Conservation (phyloP, 2,888 invertebrate genomes). For the Ochropleura leucogaster region DNA sequence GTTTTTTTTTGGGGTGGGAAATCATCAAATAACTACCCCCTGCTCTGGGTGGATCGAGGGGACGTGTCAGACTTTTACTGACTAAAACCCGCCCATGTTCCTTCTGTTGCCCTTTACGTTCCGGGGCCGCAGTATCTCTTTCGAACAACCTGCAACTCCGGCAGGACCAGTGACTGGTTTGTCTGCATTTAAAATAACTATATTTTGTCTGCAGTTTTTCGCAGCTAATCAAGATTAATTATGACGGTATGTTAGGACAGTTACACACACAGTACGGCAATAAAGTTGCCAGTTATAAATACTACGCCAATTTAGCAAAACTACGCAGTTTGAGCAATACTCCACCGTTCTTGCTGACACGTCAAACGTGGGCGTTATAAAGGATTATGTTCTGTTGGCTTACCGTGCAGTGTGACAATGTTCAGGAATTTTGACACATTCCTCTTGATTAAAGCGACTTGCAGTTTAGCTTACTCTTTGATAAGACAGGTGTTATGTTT, state of each 20-base stretch:
- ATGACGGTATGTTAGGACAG: background rate
- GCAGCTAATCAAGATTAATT: background rate
- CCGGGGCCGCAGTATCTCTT: no score
- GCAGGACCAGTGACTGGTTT: background rate
- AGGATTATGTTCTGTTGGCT: background rate
- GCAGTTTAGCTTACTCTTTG: background rate
- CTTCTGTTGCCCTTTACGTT: no score
- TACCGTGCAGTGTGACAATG: background rate
- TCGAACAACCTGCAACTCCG: no score
- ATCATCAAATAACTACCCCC: no score
- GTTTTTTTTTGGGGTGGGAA: no score
- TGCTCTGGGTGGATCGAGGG: no score
- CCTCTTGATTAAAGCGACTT: conserved; percentile 1
- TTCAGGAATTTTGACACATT: background rate
- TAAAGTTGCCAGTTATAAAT: conserved; percentile 13
- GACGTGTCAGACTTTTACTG: no score
- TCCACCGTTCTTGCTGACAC: background rate
- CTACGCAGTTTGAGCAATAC: conserved; percentile 14
- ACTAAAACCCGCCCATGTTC: no score
- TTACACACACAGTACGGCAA: background rate
- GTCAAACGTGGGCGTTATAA: background rate
- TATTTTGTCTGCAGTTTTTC: background rate
- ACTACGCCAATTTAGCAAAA: background rate
- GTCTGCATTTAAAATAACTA: background rate
- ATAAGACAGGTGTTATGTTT: background rate